Percentiles rank a stretch among this genome's conserved stretches.
phyloP scores from a whole-genome alignment of 2,888 invertebrate species.

The Dryocosmus kuriphilus region DNA sequence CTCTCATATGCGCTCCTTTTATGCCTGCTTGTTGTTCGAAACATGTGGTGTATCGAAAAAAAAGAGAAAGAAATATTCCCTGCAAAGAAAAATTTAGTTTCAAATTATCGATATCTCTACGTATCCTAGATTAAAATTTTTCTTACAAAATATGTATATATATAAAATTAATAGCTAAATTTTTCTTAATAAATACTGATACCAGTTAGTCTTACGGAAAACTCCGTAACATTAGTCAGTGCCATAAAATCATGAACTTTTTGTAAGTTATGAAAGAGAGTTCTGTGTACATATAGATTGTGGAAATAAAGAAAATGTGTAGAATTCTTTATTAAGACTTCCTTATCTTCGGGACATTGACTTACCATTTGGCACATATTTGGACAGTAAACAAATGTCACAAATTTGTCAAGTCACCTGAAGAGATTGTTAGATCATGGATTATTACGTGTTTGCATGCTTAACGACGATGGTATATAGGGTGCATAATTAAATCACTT shows the following conservation, averaged over 20 bases:
- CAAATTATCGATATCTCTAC: neutral
- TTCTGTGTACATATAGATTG: too few relatives aligned
- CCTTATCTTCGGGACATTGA: neutral
- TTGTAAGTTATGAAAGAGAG: too few relatives aligned
- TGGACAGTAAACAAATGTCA: slow-evolving; percentile 21
- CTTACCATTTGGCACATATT: neutral
- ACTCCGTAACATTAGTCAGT: too few relatives aligned
- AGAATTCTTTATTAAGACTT: neutral
- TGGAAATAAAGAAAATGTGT: too few relatives aligned
- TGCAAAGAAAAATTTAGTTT: neutral
- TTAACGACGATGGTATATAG: neutral
- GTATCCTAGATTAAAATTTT: too few relatives aligned
- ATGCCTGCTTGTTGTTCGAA: neutral
- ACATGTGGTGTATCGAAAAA: neutral
- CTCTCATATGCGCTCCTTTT: neutral
- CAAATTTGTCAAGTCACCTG: neutral
- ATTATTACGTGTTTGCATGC: slow-evolving; percentile 18
- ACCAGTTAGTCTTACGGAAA: too few relatives aligned
- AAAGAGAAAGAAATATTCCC: neutral
- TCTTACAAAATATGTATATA: too few relatives aligned
- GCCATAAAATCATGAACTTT: too few relatives aligned
- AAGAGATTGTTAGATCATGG: slow-evolving; percentile 11
- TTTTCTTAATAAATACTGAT: too few relatives aligned
- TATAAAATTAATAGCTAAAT: too few relatives aligned
- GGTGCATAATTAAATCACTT: slow-evolving; percentile 17